Base-by-base conservation (phyloP, 2,797 vertebrate genomes). In the Nasua narica region DNA sequence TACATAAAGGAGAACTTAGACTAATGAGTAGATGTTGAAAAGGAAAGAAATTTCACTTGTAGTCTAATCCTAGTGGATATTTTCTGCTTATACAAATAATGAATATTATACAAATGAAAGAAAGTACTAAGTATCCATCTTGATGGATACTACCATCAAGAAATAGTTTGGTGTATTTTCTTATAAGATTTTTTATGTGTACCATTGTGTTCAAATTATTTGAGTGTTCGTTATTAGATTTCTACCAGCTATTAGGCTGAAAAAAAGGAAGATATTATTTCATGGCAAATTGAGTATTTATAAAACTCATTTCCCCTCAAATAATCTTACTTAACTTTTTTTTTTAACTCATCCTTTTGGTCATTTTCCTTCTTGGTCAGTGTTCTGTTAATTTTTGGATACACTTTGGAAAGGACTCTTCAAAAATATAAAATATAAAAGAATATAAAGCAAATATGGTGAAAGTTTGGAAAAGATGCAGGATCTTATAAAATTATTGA, bases 401-500 rank as follows among this genome's bases (percentile, higher is more conserved):
- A 54, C 10, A 83, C 83, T 50, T 78, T 94, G 32, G 43, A 93
- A 83, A 78, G 32, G 1, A 74, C 10, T 91, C 3, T 77, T 70
- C 7, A 52, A 93, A 86, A 86, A 54, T 83, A 27, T 43, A 84
- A 50, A 37, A 21, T 67, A 21, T 67, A 2, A 35, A 52, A 52
- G 82, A 86, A 48, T 78, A 32, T 43, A 81, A 46, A 86, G 25
- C 46, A 95, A 87, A 76, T 86, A 32, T 18, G 5, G 40, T 72
- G 32, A 93, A 89, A 69, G 50, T 89, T 48, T 72, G 7, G 23
- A 46, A 76, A 85, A 78, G 87, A 78, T 27, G 58, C 10, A 13
- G 5, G 18, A 77, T 93, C 91, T 88, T 85, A 72, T 95, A 50
- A 95, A 74, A 40, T 88, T 91, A 18, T 52, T 85, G 48, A 91